Evolutionary conservation across 2,888 invertebrate genomes (phyloP), one percentile per base, ranked within the genome.

Genomic region (Pogonocherus hispidulus): DNA sequence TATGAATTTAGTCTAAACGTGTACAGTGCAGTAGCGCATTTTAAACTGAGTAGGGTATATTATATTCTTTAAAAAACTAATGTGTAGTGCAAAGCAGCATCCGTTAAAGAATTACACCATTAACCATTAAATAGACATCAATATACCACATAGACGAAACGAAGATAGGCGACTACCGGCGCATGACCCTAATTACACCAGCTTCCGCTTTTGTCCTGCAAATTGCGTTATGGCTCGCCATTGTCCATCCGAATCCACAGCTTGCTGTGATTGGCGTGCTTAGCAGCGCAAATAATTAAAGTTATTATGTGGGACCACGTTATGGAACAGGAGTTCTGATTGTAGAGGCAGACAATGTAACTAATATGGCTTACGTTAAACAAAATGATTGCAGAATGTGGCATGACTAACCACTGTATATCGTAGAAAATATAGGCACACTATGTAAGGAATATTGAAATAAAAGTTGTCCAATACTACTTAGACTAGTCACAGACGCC

Each of bases 181-280:
- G 64, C 64, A 74, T 56, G 41, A 64, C 64, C 56, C 37, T 56
- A 64, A 64, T 64, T 64, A 49, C 56, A 20, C 22, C 37, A 56
- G 56, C 56, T 64, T 56, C 64, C 56, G 56, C 47, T 37, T 47
- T 46, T 49, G 55, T 55, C 16, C 47, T 20, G 19, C 37, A 49
- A 64, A 63, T 63, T 51, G 41, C 49, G 11, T 55, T 49, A 35
- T 49, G 16, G 41, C 37, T 56, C 64, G 49, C 49, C 56, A 56
- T 54, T 56, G 49, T 56, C 47, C 64, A 57, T 49, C 23, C 41
- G 23, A 51, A 62, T 20, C 46, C 20, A 51, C 51, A 37, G 35
- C 62, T 18, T n/a, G 37, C 54, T 6, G 35, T 63, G 63, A 63
- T 63, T 63, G 63, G 63, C 37, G 63, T 47, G 63, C 44, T 54